Conservation (phyloP, 2,797 vertebrate species). For the Liparis tanakae region DNA sequence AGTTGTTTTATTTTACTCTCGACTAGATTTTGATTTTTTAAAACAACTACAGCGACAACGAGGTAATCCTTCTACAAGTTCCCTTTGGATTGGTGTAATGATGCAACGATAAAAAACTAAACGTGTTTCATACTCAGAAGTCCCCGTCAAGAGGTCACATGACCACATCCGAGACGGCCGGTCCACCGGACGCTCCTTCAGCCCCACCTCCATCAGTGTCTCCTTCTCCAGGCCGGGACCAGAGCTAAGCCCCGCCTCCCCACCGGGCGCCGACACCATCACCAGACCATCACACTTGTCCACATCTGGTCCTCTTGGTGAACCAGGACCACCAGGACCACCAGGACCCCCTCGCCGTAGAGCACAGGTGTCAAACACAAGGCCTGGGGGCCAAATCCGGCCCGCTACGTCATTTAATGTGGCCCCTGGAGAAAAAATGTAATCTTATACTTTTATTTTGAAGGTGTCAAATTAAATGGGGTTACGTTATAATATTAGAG, state of each 20-base stretch:
- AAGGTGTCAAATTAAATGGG: too few species aligned
- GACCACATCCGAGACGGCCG: not conserved
- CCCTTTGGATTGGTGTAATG: not conserved
- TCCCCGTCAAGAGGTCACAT: not conserved
- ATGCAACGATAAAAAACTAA: too few species aligned
- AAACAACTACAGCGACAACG: not conserved
- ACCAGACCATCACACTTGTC: not conserved
- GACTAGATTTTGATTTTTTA: not conserved
- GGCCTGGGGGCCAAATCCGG: too few species aligned
- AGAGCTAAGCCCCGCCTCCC: too few species aligned
- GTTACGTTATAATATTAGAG: too few species aligned
- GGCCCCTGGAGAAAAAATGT: too few species aligned
- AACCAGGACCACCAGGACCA: not conserved
- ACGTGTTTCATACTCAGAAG: too few species aligned
- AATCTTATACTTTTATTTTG: too few species aligned
- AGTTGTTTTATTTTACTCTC: slow-evolving; percentile 4
- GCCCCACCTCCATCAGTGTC: not conserved
- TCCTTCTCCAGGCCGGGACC: not conserved
- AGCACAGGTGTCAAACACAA: too few species aligned
- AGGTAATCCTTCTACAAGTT: too few species aligned
- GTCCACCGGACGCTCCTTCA: not conserved
- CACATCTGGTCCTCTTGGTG: not conserved
- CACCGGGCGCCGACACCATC: too few species aligned
- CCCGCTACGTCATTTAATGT: too few species aligned
- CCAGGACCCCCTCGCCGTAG: not conserved